phyloP scores from a whole-genome alignment of 64 coral and sea anemone species.

The Acropora yongei region DNA sequence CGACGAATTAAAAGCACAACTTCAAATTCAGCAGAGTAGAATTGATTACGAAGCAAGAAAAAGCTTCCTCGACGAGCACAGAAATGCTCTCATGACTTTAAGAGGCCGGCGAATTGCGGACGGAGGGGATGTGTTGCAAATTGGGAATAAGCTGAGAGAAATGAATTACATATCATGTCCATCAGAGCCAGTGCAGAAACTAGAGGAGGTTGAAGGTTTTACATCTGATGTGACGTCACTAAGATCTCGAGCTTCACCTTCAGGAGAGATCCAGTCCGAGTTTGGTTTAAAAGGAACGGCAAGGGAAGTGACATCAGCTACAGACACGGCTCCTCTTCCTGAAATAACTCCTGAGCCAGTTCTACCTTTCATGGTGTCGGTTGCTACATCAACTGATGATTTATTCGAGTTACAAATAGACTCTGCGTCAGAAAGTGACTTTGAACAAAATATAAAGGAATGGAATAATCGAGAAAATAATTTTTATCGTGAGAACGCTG shows the following conservation, averaged over 20 bases:
- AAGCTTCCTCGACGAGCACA: constrained; percentile 29
- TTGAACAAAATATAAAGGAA: neutral
- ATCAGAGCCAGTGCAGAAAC: neutral
- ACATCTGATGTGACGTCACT: neutral
- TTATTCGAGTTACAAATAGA: neutral
- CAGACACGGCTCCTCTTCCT: constrained; percentile 4
- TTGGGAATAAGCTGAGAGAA: neutral
- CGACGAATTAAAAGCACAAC: constrained; percentile 20
- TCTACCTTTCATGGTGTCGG: constrained; percentile 6
- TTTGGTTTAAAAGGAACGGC: neutral
- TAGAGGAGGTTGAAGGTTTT: neutral
- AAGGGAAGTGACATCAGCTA: constrained; percentile 15
- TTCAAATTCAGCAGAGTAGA: constrained; percentile 36
- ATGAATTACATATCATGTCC: neutral
- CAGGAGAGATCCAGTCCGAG: neutral
- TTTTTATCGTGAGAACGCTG: constrained; percentile 51
- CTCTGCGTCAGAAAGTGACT: neutral
- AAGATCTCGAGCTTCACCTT: neutral
- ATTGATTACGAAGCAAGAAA: constrained; percentile 25
- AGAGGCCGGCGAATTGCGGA: constrained; percentile 11
- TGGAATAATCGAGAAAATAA: constrained; percentile 72
- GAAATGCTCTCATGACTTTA: constrained; percentile 22
- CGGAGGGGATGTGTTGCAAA: neutral
- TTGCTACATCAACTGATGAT: constrained; percentile 71
- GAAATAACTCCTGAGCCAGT: neutral